Evolutionary conservation across 2,888 invertebrate genomes (phyloP), one percentile per base, ranked within the genome.

Genomic region (Dynastes hyllus): DNA sequence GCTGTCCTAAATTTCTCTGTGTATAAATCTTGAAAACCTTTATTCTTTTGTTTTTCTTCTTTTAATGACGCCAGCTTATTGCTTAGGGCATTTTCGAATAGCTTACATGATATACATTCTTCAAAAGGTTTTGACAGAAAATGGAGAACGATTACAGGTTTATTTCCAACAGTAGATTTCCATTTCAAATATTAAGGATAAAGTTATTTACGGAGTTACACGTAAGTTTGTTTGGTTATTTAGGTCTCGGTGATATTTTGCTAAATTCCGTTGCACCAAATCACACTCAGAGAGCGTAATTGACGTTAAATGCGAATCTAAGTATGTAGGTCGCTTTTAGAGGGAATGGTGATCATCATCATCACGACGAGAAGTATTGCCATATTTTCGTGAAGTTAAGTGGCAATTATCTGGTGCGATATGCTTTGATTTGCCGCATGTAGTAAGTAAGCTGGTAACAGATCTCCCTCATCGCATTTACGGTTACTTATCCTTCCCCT

Each of bases 331-430:
- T 69, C 45, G 45, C 11, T 8, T 50, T 51, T 51, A 22, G 45
- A 69, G 16, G 45, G 55, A 55, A 53, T 66, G 55, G 16, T 16
- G 9, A 45, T 73, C 61, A 73, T 73, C 73, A 58, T 73, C 73
- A 73, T 58, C 58, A 73, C 85, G 86, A 51, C 51, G 55, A 40
- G n/a, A 58, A 58, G 58, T 58, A 73, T 40, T 16, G 22, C 22
- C 58, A 22, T 73, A 73, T 73, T 73, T 73, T 73, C 40, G 55
- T 58, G 40, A 55, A 73, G 85, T 87, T 86, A 86, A 87, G 85
- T 85, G 82, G 83, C 85, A 87, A 87, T 87, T 87, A 87, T 87
- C 87, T 84, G 86, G 84, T 83, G 82, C 86, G 87, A 86, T 86
- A 86, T 86, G 85, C 83, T 85, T 84, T 85, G 85, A 86, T 86